Percentiles rank a stretch among this genome's conserved stretches.
Conservation (phyloP, 2,113 vertebrate genomes). For the Capreolus pygargus region DNA sequence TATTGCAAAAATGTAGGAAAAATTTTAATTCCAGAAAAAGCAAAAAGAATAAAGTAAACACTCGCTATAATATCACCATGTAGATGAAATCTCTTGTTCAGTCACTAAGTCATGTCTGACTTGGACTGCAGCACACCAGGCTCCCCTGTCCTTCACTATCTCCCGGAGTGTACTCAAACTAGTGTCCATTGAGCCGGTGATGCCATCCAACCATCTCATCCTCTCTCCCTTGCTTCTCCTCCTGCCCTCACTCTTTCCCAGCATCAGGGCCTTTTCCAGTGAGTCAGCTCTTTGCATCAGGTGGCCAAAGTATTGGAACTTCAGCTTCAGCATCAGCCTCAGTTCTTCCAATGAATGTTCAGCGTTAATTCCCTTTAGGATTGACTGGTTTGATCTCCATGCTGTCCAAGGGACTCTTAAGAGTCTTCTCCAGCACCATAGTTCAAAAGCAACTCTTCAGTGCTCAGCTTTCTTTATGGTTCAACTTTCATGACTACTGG, state of each 20-base stretch:
- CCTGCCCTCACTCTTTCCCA: background rate
- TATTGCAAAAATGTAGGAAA: background rate
- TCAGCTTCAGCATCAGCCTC: background rate
- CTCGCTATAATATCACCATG: background rate
- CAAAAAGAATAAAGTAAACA: conserved; percentile 1
- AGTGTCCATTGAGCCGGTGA: background rate
- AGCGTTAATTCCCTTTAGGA: background rate
- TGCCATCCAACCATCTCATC: background rate
- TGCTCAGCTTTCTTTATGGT: background rate
- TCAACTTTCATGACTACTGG: background rate
- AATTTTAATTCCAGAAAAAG: background rate
- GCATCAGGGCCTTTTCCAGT: background rate
- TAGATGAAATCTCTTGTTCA: background rate
- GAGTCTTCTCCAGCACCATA: background rate
- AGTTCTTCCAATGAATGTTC: background rate
- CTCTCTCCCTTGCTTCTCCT: background rate
- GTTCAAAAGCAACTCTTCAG: background rate
- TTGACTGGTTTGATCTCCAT: background rate
- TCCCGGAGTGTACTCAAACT: background rate
- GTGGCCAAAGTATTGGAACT: background rate
- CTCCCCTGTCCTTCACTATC: background rate
- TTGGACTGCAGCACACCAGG: background rate
- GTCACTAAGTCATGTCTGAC: background rate
- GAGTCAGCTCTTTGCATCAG: background rate
- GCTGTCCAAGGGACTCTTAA: background rate